Evolutionary conservation across 2,797 vertebrate species (phyloP).

Genomic region (Tachyglossus aculeatus): DNA sequence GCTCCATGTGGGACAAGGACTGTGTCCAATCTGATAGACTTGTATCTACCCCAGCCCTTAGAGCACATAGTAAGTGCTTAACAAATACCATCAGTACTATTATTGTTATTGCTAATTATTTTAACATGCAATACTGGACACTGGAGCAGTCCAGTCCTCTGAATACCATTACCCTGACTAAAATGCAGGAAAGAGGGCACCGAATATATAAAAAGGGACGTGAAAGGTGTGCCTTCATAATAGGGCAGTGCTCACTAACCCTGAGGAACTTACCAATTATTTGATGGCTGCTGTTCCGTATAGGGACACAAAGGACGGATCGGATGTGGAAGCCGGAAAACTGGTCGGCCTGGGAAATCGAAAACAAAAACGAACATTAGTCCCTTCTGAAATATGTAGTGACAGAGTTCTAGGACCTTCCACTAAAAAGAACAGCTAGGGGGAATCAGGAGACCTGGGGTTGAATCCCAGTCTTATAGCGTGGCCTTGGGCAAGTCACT

Average conservation of each 20-base stretch:
- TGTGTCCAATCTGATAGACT: too few relatives aligned
- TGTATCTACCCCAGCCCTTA: too few relatives aligned
- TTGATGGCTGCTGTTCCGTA: conserved; percentile 99
- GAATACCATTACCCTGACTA: too few relatives aligned
- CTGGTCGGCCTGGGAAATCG: conserved; percentile 87
- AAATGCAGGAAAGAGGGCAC: conserved; percentile 29
- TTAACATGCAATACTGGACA: too few relatives aligned
- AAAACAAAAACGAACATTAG: conserved; percentile 48
- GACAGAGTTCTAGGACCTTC: not conserved
- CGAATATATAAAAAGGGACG: conserved; percentile 24
- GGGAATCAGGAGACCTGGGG: not conserved
- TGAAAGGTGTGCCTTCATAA: conserved; percentile 10
- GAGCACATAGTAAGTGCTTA: conserved; percentile 28
- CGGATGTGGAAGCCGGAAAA: conserved; percentile 98
- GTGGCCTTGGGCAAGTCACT: not conserved
- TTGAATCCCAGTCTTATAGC: not conserved
- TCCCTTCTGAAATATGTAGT: not conserved
- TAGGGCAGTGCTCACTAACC: not conserved
- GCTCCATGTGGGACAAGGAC: too few relatives aligned
- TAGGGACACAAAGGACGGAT: conserved; percentile 97
- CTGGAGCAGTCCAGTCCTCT: too few relatives aligned
- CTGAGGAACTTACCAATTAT: conserved; percentile 90
- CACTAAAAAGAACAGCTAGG: not conserved
- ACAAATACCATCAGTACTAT: too few relatives aligned
- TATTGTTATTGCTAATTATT: too few relatives aligned